Percentiles rank a stretch among this genome's conserved stretches.
Evolutionary conservation across 2,113 vertebrate species (phyloP).

Genomic region (Monarcha castaneiventris): DNA sequence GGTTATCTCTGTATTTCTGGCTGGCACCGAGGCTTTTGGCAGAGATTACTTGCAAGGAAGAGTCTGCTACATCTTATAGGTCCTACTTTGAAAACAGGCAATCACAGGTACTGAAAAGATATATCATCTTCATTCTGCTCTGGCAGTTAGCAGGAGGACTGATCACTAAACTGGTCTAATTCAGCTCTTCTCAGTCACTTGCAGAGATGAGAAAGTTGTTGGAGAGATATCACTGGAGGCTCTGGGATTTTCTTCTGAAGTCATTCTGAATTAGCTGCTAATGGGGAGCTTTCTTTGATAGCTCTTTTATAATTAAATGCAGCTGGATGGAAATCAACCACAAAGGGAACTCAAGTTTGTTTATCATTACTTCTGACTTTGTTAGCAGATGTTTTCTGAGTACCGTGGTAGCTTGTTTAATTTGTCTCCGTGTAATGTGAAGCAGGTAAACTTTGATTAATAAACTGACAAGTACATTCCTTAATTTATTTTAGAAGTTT

Average conservation of each 20-base stretch:
- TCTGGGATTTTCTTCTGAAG: slow-evolving; percentile 82
- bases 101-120: slow-evolving; percentile 22
- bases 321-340: slow-evolving; percentile 82
- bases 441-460: slow-evolving; percentile 83
- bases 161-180: slow-evolving; percentile 51
- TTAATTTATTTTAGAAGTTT: slow-evolving; percentile 77
- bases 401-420: slow-evolving; percentile 77
- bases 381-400: slow-evolving; percentile 81
- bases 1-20: neutral
- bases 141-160: slow-evolving; percentile 10
- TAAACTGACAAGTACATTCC: slow-evolving; percentile 73
- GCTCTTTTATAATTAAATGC: slow-evolving; percentile 82
- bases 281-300: slow-evolving; percentile 84
- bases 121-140: neutral
- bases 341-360: slow-evolving; percentile 81
- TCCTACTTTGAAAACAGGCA: neutral
- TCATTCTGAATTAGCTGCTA: slow-evolving; percentile 81
- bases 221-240: slow-evolving; percentile 74
- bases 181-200: slow-evolving; percentile 61
- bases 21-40: neutral
- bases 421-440: slow-evolving; percentile 74
- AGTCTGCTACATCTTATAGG: neutral
- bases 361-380: slow-evolving; percentile 81
- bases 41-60: neutral
- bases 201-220: slow-evolving; percentile 71